Evolutionary conservation across 2,797 vertebrate species (phyloP).

Genomic region (Bucorvus abyssinicus): DNA sequence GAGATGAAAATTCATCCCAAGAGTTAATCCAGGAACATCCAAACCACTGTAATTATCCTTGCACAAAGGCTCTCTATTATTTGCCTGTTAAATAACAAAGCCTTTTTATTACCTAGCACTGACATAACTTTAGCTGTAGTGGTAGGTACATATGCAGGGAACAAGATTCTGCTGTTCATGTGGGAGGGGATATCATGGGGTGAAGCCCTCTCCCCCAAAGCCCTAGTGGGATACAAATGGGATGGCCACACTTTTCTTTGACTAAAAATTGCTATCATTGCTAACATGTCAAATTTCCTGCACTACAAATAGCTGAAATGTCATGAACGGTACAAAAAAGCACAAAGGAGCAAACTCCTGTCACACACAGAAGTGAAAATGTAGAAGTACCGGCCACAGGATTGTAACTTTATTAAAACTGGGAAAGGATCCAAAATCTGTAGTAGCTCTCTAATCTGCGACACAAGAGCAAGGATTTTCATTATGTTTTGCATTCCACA

Average conservation of each 20-base stretch:
- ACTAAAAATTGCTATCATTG: neutral
- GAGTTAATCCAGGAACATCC: constrained; percentile 55
- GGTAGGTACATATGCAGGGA: neutral
- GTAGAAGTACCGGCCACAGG: neutral
- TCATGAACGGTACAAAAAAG: neutral
- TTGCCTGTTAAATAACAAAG: constrained; percentile 49
- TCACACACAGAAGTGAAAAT: constrained; percentile 6
- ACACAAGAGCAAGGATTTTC: constrained; percentile 53
- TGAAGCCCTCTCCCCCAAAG: neutral
- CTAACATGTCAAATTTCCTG: constrained; percentile 5
- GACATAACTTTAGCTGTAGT: constrained; percentile 46
- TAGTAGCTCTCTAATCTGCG: constrained; percentile 20
- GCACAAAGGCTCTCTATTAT: constrained; percentile 51
- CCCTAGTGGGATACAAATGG: neutral
- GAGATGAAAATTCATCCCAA: constrained; percentile 28
- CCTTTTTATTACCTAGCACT: constrained; percentile 55
- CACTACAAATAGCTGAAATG: constrained; percentile 19
- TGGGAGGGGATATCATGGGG: neutral
- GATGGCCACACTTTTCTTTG: neutral
- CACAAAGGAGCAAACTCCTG: constrained; percentile 2
- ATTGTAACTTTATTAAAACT: constrained; percentile 33
- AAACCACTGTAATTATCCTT: constrained; percentile 47
- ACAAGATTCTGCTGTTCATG: neutral
- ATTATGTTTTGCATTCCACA: constrained; percentile 65
- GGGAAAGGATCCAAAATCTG: constrained; percentile 29